Percentiles rank a stretch among this genome's conserved stretches.
These are phyloP conservation scores for Ochotona princeps DNA, from an alignment of 2,113 vertebrate species.

Conservation along the genomic window DNA sequence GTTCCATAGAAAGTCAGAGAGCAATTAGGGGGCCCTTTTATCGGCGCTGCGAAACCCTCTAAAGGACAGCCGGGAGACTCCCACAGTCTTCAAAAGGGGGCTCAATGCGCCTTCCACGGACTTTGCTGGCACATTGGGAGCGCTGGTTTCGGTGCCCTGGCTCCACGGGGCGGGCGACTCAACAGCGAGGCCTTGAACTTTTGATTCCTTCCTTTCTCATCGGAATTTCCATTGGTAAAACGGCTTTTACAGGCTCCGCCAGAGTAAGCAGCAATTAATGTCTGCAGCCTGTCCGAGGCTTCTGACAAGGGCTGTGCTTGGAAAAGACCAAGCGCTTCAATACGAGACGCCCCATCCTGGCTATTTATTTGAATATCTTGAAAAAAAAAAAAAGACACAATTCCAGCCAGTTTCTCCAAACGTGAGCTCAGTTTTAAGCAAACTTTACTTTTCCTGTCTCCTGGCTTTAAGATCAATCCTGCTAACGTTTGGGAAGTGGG, in stretches of 20 bases:
- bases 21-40: constrained; percentile 78
- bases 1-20: constrained; percentile 83
- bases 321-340: neutral
- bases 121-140: constrained; percentile 31
- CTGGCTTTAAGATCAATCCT: neutral
- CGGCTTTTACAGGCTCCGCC: neutral
- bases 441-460: neutral
- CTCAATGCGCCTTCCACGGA: constrained; percentile 43
- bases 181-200: constrained; percentile 50
- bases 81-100: constrained; percentile 69
- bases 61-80: constrained; percentile 65
- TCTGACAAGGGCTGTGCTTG: neutral
- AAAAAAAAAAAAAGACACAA: neutral
- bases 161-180: constrained; percentile 5
- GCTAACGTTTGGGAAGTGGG: constrained; percentile 50
- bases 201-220: constrained; percentile 48
- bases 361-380: neutral
- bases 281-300: neutral
- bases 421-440: neutral
- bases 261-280: constrained; percentile 19
- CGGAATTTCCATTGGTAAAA: constrained; percentile 48
- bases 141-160: constrained; percentile 22
- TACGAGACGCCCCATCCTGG: neutral
- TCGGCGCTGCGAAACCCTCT: constrained; percentile 57
- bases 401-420: constrained; percentile 25